These are phyloP conservation scores for Adoxophyes honmai DNA, from an alignment of 1,140 invertebrate genomes.

Conservation along the genomic window DNA sequence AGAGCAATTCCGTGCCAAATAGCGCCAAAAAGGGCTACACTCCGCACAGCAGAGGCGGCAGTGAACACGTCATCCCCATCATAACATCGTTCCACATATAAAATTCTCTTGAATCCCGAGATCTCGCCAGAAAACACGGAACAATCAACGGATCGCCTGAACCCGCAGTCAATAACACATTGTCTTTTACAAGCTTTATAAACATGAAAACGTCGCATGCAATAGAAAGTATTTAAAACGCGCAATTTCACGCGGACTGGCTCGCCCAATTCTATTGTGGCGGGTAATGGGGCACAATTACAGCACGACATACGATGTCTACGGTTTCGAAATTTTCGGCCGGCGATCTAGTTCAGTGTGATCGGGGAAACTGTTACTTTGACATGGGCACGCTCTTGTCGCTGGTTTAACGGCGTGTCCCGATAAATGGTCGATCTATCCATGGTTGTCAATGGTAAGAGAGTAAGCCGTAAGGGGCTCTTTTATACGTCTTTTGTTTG, in stretches of 20 bases:
- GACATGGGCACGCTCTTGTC: background rate
- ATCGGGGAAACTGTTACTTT: conserved; percentile 4
- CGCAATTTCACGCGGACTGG: conserved; percentile 61
- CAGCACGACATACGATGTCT: conserved; percentile 29
- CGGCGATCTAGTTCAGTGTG: conserved; percentile 17
- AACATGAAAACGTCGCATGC: conserved; percentile 16
- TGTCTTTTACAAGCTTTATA: conserved; percentile 10
- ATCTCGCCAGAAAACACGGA: background rate
- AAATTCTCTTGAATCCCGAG: background rate
- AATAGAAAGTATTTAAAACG: conserved; percentile 67
- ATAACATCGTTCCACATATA: too few species aligned
- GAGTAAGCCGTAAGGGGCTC: too few species aligned
- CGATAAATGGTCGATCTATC: too few species aligned
- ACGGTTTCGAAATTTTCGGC: conserved; percentile 27
- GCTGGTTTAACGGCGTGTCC: too few species aligned
- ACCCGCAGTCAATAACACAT: conserved; percentile 3
- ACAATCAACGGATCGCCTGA: background rate
- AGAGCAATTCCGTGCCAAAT: too few species aligned
- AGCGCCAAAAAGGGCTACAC: too few species aligned
- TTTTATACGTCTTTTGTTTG: too few species aligned
- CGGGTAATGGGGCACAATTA: conserved; percentile 56
- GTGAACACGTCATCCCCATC: too few species aligned
- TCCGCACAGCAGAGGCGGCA: too few species aligned
- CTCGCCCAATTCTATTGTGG: conserved; percentile 67
- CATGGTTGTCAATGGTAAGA: too few species aligned